phyloP scores from a whole-genome alignment of 2,888 invertebrate species.

The Cheilosia grossa region DNA sequence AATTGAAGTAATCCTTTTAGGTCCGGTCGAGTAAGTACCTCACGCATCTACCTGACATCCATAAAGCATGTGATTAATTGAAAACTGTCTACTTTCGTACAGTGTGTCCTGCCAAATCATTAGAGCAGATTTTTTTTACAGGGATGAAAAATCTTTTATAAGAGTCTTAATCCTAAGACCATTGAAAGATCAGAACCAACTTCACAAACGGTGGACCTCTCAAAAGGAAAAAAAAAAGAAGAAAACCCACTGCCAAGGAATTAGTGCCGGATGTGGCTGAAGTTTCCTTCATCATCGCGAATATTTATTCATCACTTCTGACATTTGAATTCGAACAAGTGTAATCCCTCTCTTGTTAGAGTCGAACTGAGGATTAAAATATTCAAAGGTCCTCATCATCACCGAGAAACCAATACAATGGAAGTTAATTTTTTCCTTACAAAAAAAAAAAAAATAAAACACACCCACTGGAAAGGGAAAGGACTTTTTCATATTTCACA shows the following conservation, averaged over 20 bases:
- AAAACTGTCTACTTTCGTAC: slow-evolving; percentile 12
- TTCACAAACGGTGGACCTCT: slow-evolving; percentile 41
- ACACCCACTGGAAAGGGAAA: slow-evolving; percentile 14
- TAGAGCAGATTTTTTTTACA: slow-evolving; percentile 48
- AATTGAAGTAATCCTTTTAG: slow-evolving; percentile 75
- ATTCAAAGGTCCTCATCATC: slow-evolving; percentile 72
- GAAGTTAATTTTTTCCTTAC: slow-evolving; percentile 46
- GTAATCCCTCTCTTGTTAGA: slow-evolving; percentile 76
- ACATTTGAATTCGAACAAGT: slow-evolving; percentile 77
- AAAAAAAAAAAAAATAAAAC: slow-evolving; percentile 15
- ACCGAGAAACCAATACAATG: slow-evolving; percentile 65
- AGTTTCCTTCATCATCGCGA: slow-evolving; percentile 72
- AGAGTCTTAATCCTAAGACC: slow-evolving; percentile 67
- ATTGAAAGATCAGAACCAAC: slow-evolving; percentile 56
- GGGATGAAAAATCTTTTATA: slow-evolving; percentile 22
- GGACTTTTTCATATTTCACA: slow-evolving; percentile 10
- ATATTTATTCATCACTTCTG: slow-evolving; percentile 76
- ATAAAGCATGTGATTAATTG: slow-evolving; percentile 64
- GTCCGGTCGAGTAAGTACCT: slow-evolving; percentile 71
- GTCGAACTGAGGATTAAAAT: slow-evolving; percentile 73
- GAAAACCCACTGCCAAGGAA: slow-evolving; percentile 31
- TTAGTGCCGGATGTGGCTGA: slow-evolving; percentile 60
- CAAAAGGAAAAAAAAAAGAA: slow-evolving; percentile 7
- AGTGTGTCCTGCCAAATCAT: slow-evolving; percentile 35
- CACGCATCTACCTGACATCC: slow-evolving; percentile 39